Base-by-base conservation (phyloP, 30 jellyfish, hydroid and myxozoan genomes). In the Calvadosia cruxmelitensis region DNA sequence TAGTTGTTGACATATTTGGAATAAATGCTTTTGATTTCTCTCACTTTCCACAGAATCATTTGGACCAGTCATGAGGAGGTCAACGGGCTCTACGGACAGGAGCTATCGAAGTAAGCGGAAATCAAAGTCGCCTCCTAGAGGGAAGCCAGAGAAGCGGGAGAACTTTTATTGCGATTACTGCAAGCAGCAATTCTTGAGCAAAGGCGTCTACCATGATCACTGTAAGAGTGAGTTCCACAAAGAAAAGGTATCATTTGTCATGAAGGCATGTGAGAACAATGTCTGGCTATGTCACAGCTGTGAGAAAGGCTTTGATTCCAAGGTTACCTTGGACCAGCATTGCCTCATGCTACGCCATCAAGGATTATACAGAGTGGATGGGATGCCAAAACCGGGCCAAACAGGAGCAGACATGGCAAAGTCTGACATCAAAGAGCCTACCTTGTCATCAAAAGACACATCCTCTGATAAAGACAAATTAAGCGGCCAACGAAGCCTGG, bases 251-350 rank as follows among this genome's bases (percentile, higher is more conserved):
- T 63, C 49, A 3, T 50, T 74, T 29, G 63, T 75, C 49, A 53
- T 28, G 26, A 36, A 74, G 48, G 63, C 78, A 5, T 31, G 25
- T 12, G 72, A 29, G 3, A 84, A 75, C 24, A 74, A 64, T 27
- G 76, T 68, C 15, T 91, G 91, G 78, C 49, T 62, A 7, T 86
- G 96, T 35, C 76, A 80, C 68, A 77, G 92, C 10, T 86, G 96
- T 57, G 80, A 76, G 52, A 86, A 67, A 64, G 69, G 67, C 7
- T 86, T 86, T 57, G 74, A 77, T 0, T 67, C 32, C 33, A 80
- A 86, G 52, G 68, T 75, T 26, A 78, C 63, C 24, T 70, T 86
- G 0, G 96, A 86, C 63, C 95, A 84, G 31, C 96, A 86, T 61
- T 80, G 94, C 64, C 69, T 86, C 49, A 30, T 80, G 78, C 53